phyloP scores from a whole-genome alignment of 1,140 invertebrate species.

The Teleopsis dalmanni region DNA sequence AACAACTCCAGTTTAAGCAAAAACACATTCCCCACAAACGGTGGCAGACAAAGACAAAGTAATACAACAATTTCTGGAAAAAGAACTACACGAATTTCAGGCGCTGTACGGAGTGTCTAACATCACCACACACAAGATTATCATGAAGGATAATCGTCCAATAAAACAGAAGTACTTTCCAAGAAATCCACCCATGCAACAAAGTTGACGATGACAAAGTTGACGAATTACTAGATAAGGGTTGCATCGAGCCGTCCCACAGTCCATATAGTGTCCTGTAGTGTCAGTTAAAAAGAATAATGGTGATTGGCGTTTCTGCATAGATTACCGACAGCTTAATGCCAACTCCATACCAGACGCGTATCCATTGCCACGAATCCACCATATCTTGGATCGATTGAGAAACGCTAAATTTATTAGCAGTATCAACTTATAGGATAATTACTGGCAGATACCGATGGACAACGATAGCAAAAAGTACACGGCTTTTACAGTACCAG shows the following conservation, averaged over 20 bases:
- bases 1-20: no score
- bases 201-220: slow-evolving; percentile 24
- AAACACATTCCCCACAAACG: no score
- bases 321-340: slow-evolving; percentile 40
- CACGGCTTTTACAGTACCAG: slow-evolving; percentile 44
- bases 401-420: slow-evolving; percentile 28
- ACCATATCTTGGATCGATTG: slow-evolving; percentile 38
- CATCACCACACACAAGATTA: neutral
- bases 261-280: slow-evolving; percentile 34
- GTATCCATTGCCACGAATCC: slow-evolving; percentile 45
- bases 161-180: neutral
- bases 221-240: slow-evolving; percentile 24
- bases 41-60: no score
- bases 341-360: slow-evolving; percentile 27
- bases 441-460: slow-evolving; percentile 36
- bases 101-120: neutral
- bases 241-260: slow-evolving; percentile 31
- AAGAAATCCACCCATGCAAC: slow-evolving; percentile 11
- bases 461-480: slow-evolving; percentile 22
- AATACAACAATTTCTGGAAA: slow-evolving; percentile 4
- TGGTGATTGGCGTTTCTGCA: slow-evolving; percentile 26
- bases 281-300: slow-evolving; percentile 38
- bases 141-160: neutral
- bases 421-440: slow-evolving; percentile 32
- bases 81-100: neutral